A percentile compares a stretch with the other conserved stretches of the same genome.
phyloP scores from a whole-genome alignment of 2,113 vertebrate species.

The Nothoprocta pentlandii region DNA sequence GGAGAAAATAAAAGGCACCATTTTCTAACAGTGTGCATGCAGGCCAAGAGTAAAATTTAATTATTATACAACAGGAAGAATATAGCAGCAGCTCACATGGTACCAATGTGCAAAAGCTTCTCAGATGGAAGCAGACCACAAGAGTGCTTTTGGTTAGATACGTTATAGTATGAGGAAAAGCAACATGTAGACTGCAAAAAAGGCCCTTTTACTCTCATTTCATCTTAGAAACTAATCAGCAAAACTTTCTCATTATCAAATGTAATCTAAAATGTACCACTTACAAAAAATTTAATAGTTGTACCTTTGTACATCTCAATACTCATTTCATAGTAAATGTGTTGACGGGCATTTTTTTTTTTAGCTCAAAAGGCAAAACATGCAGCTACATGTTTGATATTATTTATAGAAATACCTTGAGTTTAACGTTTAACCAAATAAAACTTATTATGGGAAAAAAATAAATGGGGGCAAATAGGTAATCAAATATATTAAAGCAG shows the following conservation, averaged over 20 bases:
- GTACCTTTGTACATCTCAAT: neutral
- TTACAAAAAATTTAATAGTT: neutral
- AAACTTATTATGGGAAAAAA: neutral
- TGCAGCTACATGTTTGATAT: neutral
- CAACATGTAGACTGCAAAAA: neutral
- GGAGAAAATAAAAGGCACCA: constrained; percentile 27
- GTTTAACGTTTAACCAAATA: neutral
- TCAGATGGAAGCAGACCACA: neutral
- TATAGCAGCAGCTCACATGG: constrained; percentile 1
- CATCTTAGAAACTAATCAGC: neutral
- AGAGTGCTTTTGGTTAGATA: neutral
- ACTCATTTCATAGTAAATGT: neutral
- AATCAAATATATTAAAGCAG: neutral
- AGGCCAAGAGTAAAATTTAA: neutral
- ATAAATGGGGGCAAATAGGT: neutral
- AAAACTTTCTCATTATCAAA: neutral
- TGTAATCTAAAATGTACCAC: neutral
- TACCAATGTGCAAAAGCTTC: neutral
- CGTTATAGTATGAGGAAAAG: neutral
- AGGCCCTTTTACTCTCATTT: constrained; percentile 12
- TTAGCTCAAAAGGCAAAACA: neutral
- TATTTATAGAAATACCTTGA: neutral
- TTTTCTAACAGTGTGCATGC: neutral
- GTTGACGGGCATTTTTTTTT: neutral
- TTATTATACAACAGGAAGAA: neutral